These are phyloP conservation scores for Gastracanthus pulcherrimus DNA, from an alignment of 2,888 invertebrate species.

Conservation along the genomic window DNA sequence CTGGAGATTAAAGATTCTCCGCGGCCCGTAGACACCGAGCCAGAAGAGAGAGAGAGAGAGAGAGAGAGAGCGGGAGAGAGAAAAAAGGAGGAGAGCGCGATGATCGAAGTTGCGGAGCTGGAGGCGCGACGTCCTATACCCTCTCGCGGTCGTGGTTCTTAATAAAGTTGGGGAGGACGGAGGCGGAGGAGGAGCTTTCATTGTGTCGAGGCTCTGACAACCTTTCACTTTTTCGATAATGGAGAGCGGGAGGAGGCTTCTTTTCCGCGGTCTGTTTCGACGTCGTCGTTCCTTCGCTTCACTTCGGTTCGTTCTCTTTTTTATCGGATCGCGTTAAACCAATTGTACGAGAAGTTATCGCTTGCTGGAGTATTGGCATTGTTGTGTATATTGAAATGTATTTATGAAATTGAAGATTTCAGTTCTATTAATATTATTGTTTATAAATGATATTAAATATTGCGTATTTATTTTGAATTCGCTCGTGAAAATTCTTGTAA, in stretches of 20 bases:
- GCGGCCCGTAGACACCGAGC: background rate
- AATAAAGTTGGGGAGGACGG: slow-evolving; percentile 29
- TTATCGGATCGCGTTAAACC: slow-evolving; percentile 34
- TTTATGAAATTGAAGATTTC: too few species aligned
- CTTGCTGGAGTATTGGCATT: background rate
- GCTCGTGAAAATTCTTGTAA: too few species aligned
- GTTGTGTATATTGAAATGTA: background rate
- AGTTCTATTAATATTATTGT: too few species aligned
- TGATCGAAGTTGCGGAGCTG: slow-evolving; percentile 12
- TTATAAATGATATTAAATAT: too few species aligned
- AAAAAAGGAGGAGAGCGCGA: too few species aligned
- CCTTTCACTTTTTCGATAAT: slow-evolving; percentile 49
- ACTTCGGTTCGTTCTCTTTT: slow-evolving; percentile 17
- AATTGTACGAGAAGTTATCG: background rate
- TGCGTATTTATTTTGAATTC: too few species aligned
- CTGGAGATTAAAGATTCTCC: slow-evolving; percentile 68
- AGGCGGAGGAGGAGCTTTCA: background rate
- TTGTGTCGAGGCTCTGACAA: slow-evolving; percentile 32
- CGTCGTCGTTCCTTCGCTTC: too few species aligned
- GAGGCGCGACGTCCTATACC: background rate
- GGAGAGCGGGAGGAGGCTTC: background rate
- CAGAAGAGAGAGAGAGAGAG: background rate
- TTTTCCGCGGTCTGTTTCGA: slow-evolving; percentile 12
- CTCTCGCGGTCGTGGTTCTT: background rate
- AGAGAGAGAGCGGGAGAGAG: background rate